phyloP scores from a whole-genome alignment of 1,140 invertebrate species.

The Sipha flava region DNA sequence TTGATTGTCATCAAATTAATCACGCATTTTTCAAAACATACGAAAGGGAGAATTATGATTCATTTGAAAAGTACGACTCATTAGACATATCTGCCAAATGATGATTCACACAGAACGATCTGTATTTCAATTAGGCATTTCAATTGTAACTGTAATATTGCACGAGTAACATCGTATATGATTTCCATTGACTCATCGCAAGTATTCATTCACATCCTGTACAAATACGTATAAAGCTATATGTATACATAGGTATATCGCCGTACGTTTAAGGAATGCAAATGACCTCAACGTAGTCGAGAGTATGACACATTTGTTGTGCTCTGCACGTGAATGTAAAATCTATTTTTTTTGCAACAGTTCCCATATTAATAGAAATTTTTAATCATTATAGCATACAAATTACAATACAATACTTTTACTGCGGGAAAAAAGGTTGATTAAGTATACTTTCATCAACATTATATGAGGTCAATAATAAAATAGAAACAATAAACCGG shows the following conservation, averaged over 20 bases:
- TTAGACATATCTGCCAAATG: background rate
- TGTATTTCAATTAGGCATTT: background rate
- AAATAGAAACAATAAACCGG: too few species aligned
- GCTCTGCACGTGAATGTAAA: background rate
- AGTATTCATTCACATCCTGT: background rate
- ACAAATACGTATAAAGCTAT: background rate
- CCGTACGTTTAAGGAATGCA: background rate
- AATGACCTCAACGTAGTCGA: background rate
- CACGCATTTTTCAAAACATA: too few species aligned
- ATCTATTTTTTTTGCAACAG: background rate
- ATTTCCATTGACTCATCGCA: constrained; percentile 5
- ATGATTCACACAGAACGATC: background rate
- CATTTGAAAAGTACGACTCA: background rate
- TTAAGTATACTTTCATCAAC: too few species aligned
- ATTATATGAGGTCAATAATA: too few species aligned
- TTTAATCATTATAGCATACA: background rate
- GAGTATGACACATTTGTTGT: background rate
- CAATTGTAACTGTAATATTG: background rate
- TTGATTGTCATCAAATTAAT: too few species aligned
- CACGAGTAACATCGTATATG: background rate
- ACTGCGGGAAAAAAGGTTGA: too few species aligned
- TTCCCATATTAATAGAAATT: background rate
- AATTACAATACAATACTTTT: too few species aligned
- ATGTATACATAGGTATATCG: background rate
- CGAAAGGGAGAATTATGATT: background rate